Evolutionary conservation across 2,888 invertebrate genomes (phyloP), one percentile per base, ranked within the genome.

Genomic region (Brachycybe producta): DNA sequence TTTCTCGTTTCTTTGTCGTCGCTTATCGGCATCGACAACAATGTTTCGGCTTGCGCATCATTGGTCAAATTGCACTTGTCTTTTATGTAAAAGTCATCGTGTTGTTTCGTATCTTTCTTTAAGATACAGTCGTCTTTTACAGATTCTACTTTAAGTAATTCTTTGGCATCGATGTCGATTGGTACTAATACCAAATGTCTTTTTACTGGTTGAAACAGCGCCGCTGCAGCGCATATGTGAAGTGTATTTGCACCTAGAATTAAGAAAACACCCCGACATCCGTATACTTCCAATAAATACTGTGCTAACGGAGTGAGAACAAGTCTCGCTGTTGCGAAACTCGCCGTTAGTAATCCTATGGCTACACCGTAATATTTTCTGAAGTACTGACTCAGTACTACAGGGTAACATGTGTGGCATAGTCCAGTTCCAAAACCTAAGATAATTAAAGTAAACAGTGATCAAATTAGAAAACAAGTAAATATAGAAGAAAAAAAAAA

Each of bases 261-360:
- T 13, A 51, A 39, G 19, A 51, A 27, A 15, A 30, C 24, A 3
- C 27, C 35, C 28, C 34, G n/a, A 23, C 17, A 19, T n/a, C 30
- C 45, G 38, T 60, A 59, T 21, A 46, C 48, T 1, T 52, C 52
- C 17, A 59, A 47, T 7, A 61, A 52, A 30, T 51, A 48, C 42
- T 61, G 58, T 19, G 58, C 52, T n/a, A 61, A 51, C 4, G 57
- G 59, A 3, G 61, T 61, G 27, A 62, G 30, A 15, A 60, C 41
- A 38, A 61, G 79, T 63, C 82, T 81, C 2, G 39, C 24, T 2
- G 28, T 17, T 21, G 49, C 49, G 15, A 41, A 49, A 11, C 49
- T 32, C 21, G 49, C 40, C 23, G 41, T 26, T 13, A 39, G 27
- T n/a, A 19, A 41, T 27, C 49, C 49, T 5, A 40, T 41, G 13